phyloP scores from a whole-genome alignment of 2,797 vertebrate species.

The Hylomyscus alleni region DNA sequence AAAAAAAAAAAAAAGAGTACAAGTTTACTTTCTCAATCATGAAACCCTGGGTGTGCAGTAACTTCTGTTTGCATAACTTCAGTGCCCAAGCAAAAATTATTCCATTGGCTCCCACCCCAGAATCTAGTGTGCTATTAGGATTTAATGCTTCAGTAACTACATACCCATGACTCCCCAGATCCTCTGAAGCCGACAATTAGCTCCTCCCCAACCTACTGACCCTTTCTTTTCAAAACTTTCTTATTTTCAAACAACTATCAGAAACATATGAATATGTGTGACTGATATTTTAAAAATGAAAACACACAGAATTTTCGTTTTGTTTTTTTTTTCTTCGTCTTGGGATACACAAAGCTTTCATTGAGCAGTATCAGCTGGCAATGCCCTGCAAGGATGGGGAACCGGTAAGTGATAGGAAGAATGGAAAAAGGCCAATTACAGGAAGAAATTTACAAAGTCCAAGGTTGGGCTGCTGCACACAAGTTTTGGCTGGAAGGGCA shows the following conservation, averaged over 20 bases:
- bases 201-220: background rate
- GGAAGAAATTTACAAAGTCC: constrained; percentile 47
- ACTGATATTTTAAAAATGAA: constrained; percentile 10
- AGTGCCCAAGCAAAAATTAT: constrained; percentile 84
- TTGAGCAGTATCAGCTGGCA: background rate
- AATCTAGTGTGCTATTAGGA: constrained; percentile 84
- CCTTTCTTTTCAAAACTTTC: background rate
- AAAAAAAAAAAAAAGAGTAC: constrained; percentile 72
- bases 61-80: constrained; percentile 86
- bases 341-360: constrained; percentile 28
- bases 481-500: constrained; percentile 39
- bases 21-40: constrained; percentile 86
- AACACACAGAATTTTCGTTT: background rate
- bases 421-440: background rate
- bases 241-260: constrained; percentile 26
- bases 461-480: background rate
- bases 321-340: background rate
- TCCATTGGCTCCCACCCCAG: constrained; percentile 82
- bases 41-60: constrained; percentile 79
- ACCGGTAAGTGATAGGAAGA: background rate
- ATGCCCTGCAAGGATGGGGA: constrained; percentile 20
- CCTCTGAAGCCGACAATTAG: background rate
- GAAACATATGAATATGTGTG: background rate
- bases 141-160: constrained; percentile 72
- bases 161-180: constrained; percentile 61